phyloP scores from a whole-genome alignment of 2,113 vertebrate species.

The Oplegnathus fasciatus region DNA sequence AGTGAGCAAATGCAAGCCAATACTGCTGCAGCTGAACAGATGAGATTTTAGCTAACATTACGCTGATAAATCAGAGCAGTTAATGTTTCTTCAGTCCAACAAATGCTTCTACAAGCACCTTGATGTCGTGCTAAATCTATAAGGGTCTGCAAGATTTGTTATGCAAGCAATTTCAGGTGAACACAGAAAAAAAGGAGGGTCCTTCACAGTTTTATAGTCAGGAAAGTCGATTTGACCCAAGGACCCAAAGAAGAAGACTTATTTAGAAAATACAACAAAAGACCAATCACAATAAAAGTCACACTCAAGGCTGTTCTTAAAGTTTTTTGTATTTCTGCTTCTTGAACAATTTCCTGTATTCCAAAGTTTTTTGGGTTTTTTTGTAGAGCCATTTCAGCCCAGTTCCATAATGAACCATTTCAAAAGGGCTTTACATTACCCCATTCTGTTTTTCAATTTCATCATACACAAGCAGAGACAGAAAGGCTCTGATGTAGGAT shows the following conservation, averaged over 20 bases:
- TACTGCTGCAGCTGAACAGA: neutral
- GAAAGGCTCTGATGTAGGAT: slow-evolving; percentile 65
- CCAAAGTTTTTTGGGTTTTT: neutral
- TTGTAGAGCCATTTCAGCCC: slow-evolving; percentile 40
- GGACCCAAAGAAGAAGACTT: neutral
- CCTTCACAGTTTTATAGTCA: neutral
- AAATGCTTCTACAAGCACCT: neutral
- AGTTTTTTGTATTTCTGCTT: neutral
- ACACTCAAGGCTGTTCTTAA: neutral
- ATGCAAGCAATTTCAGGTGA: slow-evolving; percentile 26
- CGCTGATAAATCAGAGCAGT: slow-evolving; percentile 18
- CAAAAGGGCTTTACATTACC: slow-evolving; percentile 59
- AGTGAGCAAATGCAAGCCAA: neutral
- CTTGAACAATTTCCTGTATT: slow-evolving; percentile 27
- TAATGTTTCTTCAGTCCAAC: slow-evolving; percentile 20
- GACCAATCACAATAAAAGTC: slow-evolving; percentile 1
- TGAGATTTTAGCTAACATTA: slow-evolving; percentile 21
- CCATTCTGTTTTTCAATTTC: slow-evolving; percentile 62
- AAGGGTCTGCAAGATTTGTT: slow-evolving; percentile 8
- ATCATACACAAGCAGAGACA: slow-evolving; percentile 39
- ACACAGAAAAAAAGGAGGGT: neutral
- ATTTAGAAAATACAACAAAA: neutral
- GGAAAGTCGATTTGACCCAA: slow-evolving; percentile 10
- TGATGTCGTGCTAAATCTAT: slow-evolving; percentile 9
- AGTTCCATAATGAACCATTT: slow-evolving; percentile 59